Base-by-base conservation (phyloP, 1,140 invertebrate species). In the Drosophila arizonae region DNA sequence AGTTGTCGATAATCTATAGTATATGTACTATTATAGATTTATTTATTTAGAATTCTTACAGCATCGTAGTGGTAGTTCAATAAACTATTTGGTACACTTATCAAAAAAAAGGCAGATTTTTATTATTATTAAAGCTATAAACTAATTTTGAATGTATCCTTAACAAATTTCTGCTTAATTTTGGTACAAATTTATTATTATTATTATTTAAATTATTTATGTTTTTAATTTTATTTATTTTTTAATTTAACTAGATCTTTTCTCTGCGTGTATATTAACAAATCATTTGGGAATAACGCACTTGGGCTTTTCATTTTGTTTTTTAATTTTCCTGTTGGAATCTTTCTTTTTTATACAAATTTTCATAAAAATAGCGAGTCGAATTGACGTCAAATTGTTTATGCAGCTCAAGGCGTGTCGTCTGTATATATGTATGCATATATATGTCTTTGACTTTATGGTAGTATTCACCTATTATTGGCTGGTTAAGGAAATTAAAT, bases 331-430 rank as follows among this genome's bases (percentile, higher is more conserved):
- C 46, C 10, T 17, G 24, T 17, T 6, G 33, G 26, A 28, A n/a
- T 45, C 0, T 8, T 46, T 17, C 3, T 3, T 46, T 46, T 45
- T 45, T 11, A 6, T 45, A 17, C 43, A 46, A 9, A 46, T 17
- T 15, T 46, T 17, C 43, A 46, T 15, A 46, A 46, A 46, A 45
- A 45, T 17, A 46, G 21, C 26, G 62, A 54, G 26, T 30, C 26
- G 58, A 55, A 89, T 82, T 87, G 84, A 87, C 84, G 84, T 88
- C 84, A 87, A 87, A 88, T 87, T 77, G 79, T 72, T 77, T 72
- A 87, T 87, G 76, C 79, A 87, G 76, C 69, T 81, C 72, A 87
- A 48, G 61, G 56, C 61, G 46, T 66, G 52, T 55, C 36, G 39
- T 58, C 6, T 61, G 61, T 61, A 58, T 79, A 69, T 58, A 70